phyloP scores from a whole-genome alignment of 2,797 vertebrate species.

The Ispidina picta region DNA sequence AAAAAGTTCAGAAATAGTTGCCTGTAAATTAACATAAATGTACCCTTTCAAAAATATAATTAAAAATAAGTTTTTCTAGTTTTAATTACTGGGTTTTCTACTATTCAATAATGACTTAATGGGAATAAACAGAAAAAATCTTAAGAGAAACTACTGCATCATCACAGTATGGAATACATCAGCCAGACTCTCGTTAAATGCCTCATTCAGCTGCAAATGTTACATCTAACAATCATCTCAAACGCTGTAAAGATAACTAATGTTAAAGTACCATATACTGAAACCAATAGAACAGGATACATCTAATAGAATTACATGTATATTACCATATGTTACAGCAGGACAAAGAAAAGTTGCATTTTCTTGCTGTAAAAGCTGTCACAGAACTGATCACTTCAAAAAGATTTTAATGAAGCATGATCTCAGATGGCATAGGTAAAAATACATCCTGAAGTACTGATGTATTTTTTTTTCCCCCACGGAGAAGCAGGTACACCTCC shows the following conservation, averaged over 20 bases:
- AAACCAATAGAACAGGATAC: neutral
- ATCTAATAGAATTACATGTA: neutral
- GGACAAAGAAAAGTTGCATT: neutral
- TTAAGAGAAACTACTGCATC: conserved; percentile 38
- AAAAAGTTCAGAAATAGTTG: neutral
- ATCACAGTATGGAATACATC: conserved; percentile 27
- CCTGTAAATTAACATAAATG: neutral
- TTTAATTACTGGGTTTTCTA: conserved; percentile 59
- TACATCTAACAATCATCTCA: conserved; percentile 32
- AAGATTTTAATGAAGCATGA: neutral
- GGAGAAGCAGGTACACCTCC: neutral
- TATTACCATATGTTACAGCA: neutral
- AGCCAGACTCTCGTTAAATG: conserved; percentile 23
- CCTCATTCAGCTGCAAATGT: conserved; percentile 51
- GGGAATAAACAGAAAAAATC: conserved; percentile 40
- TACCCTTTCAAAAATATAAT: conserved; percentile 1
- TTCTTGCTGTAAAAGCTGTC: neutral
- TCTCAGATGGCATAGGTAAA: neutral
- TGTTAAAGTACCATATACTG: neutral
- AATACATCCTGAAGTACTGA: neutral
- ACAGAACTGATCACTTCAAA: neutral
- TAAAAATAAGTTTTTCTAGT: conserved; percentile 29
- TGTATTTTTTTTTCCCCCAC: neutral
- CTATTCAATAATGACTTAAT: neutral
- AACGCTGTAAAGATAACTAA: conserved; percentile 29